phyloP scores from a whole-genome alignment of 2,113 vertebrate genomes.

The Oplegnathus fasciatus region DNA sequence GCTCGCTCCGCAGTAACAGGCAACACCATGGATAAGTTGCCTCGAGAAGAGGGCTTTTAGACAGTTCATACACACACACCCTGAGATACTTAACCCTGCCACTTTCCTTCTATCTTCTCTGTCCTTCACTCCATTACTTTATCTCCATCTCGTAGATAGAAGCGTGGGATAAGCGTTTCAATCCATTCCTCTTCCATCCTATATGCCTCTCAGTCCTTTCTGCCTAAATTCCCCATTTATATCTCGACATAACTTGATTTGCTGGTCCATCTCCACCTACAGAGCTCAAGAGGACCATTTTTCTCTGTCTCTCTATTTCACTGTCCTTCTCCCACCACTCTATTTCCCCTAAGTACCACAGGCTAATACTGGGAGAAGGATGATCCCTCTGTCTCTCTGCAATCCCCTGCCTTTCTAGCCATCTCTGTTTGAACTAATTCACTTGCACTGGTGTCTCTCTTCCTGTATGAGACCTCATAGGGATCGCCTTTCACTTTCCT shows the following conservation, averaged over 20 bases:
- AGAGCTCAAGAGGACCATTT: slow-evolving; percentile 1
- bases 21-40: not conserved
- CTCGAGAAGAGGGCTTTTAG: slow-evolving; percentile 4
- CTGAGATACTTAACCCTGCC: slow-evolving; percentile 20
- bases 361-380: slow-evolving; percentile 30
- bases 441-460: slow-evolving; percentile 24
- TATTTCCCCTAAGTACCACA: slow-evolving; percentile 27
- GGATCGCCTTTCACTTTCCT: slow-evolving; percentile 29
- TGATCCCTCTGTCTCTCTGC: slow-evolving; percentile 25
- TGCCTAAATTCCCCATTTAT: slow-evolving; percentile 21
- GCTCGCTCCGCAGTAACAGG: slow-evolving; percentile 9
- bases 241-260: slow-evolving; percentile 36
- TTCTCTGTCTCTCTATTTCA: slow-evolving; percentile 7
- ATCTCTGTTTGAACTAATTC: slow-evolving; percentile 35
- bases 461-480: slow-evolving; percentile 24
- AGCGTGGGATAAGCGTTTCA: slow-evolving; percentile 49
- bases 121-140: slow-evolving; percentile 22
- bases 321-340: slow-evolving; percentile 3
- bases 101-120: slow-evolving; percentile 31
- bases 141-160: slow-evolving; percentile 36
- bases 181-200: slow-evolving; percentile 1
- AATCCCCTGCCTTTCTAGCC: slow-evolving; percentile 4
- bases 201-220: slow-evolving; percentile 25
- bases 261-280: slow-evolving; percentile 29
- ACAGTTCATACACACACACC: slow-evolving; percentile 2